Percentiles rank a stretch among this genome's conserved stretches.
phyloP scores from a whole-genome alignment of 2,888 invertebrate species.

The Hirudinaria manillensis region DNA sequence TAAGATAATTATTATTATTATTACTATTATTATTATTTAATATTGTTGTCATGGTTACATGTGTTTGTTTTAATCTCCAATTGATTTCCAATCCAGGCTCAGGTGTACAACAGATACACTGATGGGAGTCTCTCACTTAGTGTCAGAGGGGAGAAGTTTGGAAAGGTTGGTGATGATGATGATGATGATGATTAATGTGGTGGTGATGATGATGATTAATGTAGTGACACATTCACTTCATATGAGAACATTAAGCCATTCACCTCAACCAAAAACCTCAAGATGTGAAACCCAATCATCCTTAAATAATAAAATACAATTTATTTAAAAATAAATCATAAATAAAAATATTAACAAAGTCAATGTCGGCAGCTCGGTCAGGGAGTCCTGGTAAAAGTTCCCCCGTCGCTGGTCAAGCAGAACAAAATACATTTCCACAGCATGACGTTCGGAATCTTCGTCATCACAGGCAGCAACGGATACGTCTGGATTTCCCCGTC shows the following conservation, averaged over 20 bases:
- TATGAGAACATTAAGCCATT: background rate
- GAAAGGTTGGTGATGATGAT: constrained; percentile 64
- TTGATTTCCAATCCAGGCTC: constrained; percentile 58
- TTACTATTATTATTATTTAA: too few relatives aligned
- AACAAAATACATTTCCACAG: constrained; percentile 93
- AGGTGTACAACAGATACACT: constrained; percentile 84
- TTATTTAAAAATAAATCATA: too few relatives aligned
- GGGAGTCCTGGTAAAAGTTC: constrained; percentile 81
- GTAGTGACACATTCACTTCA: background rate
- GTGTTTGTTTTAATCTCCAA: background rate
- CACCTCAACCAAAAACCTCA: constrained; percentile 1
- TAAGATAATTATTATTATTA: too few relatives aligned
- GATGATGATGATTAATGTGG: background rate
- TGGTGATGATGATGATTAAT: constrained; percentile 3
- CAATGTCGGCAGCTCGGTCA: constrained; percentile 59
- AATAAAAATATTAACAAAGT: background rate
- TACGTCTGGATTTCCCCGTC: constrained; percentile 84
- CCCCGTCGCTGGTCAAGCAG: constrained; percentile 81
- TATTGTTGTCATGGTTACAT: too few relatives aligned
- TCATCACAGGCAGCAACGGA: constrained; percentile 93
- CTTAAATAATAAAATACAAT: too few relatives aligned
- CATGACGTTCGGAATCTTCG: constrained; percentile 79
- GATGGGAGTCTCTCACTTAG: constrained; percentile 89
- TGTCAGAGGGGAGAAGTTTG: constrained; percentile 91
- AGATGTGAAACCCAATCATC: background rate